Evolutionary conservation across 92 coral and sea anemone genomes (phyloP), one percentile per base, ranked within the genome.

Genomic region (Parazoanthus swiftii): DNA sequence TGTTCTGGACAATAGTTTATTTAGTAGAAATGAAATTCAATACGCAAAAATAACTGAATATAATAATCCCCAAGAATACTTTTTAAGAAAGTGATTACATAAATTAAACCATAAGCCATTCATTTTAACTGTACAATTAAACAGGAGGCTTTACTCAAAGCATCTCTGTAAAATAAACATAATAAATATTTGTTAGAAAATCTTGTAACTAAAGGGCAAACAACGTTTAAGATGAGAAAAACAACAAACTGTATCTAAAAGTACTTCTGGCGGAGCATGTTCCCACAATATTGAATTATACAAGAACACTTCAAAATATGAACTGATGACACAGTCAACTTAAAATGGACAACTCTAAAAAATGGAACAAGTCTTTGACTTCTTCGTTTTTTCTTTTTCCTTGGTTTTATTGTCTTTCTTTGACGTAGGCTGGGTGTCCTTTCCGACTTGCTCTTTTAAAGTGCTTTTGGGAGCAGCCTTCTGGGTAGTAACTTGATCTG

Each of bases 341-440:
- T 44, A n/a, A 33, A 6, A 48, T 43, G 16, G 29, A 66, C 21
- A 0, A 35, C 6, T 48, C 44, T 72, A 84, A 43, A 84, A 33
- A 84, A 84, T 84, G 63, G 78, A 29, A 84, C 87, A 84, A 70
- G 77, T 84, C 36, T 71, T 84, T 7, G 87, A 84, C 9, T 84
- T 70, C 63, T 84, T 84, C 75, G 79, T 71, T 66, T 71, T 84
- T 68, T 84, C 87, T 25, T 71, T 71, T 38, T 43, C 37, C 21
- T 39, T 44, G 18, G 50, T 13, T 71, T 29, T 46, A 70, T 5
- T 71, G 67, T 71, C 79, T 46, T 84, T 72, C 66, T 84, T 84
- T 84, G 67, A 5, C 78, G 87, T 26, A 48, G 3, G 66, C 14
- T 46, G 78, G 29, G 44, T 70, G 25, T 39, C 86, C 39, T 37